phyloP scores from a whole-genome alignment of 2,797 vertebrate species.

The Liasis olivaceus region DNA sequence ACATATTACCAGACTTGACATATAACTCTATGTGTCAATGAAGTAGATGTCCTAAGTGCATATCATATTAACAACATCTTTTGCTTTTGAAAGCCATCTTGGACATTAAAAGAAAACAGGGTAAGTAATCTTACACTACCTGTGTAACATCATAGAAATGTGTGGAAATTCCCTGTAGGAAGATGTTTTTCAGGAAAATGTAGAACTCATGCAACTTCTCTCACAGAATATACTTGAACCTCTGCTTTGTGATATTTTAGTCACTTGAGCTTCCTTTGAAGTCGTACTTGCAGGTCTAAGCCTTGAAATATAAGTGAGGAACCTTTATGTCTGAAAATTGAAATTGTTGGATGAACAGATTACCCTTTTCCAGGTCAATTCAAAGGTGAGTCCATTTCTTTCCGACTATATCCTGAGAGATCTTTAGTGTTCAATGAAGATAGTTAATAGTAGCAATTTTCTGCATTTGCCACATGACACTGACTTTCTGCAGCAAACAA shows the following conservation, averaged over 20 bases:
- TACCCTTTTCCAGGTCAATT: not conserved
- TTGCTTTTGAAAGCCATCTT: not conserved
- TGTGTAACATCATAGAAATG: not conserved
- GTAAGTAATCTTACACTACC: not conserved
- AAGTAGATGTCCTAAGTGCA: not conserved
- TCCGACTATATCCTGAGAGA: not conserved
- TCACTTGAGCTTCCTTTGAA: not conserved
- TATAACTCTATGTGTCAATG: not conserved
- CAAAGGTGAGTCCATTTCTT: not conserved
- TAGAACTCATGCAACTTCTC: not conserved
- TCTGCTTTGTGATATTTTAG: not conserved
- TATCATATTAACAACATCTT: not conserved
- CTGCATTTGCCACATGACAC: not conserved
- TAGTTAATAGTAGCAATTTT: not conserved
- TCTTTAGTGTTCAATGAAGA: not conserved
- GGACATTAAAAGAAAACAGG: not conserved
- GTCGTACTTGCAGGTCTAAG: not conserved
- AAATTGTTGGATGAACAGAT: not conserved
- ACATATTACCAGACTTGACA: not conserved
- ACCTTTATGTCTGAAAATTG: not conserved
- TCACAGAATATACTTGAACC: not conserved
- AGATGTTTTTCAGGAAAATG: not conserved
- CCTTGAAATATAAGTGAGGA: not conserved
- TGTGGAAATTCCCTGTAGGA: not conserved
- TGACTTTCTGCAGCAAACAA: not conserved